Evolutionary conservation across 2,888 invertebrate species (phyloP), one percentile per base, ranked within the genome.

Genomic region (Temnothorax ravouxi): DNA sequence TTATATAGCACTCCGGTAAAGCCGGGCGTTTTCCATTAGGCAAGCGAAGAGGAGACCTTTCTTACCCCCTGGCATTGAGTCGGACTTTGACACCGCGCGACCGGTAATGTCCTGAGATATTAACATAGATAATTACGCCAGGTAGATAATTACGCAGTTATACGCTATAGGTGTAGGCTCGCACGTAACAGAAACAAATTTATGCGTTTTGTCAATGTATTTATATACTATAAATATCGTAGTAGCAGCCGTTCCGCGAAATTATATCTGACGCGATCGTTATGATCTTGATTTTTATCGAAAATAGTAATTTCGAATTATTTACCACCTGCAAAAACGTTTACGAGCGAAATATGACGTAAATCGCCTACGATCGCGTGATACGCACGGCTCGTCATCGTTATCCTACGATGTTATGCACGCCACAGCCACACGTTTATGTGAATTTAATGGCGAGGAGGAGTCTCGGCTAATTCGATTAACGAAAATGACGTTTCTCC

Each of bases 1-100:
- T 79, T 79, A 59, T 79, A 59, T 79, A 69, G 50, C 79, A 79
- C 21, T 79, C 59, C 38, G 34, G 41, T 56, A 34, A 56, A 54
- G 47, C 54, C 29, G 54, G 25, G 56, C 59, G 44, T 38, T 59
- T 54, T 67, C 64, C 64, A 67, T 86, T 72, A 79, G 69, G 50
- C 86, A 79, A 88, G 77, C 29, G 64, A 79, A 25, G 59, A 25
- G 59, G 80, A 67, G 83, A 86, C 66, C 80, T 86, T 86, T 80
- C 74, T 82, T 83, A 64, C 34, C 71, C 34, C 71, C 38, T 85
- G 88, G 75, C 86, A 85, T 82, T 83, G 72, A 89, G 38, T 71
- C 84, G 84, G 86, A 83, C 89, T 89, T 86, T 89, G 88, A 87
- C 89, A 81, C 67, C 15, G 18, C 15, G 25, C 50, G n/a, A 47